Conservation (phyloP, 1,140 invertebrate genomes). For the Apolygus lucorum region DNA sequence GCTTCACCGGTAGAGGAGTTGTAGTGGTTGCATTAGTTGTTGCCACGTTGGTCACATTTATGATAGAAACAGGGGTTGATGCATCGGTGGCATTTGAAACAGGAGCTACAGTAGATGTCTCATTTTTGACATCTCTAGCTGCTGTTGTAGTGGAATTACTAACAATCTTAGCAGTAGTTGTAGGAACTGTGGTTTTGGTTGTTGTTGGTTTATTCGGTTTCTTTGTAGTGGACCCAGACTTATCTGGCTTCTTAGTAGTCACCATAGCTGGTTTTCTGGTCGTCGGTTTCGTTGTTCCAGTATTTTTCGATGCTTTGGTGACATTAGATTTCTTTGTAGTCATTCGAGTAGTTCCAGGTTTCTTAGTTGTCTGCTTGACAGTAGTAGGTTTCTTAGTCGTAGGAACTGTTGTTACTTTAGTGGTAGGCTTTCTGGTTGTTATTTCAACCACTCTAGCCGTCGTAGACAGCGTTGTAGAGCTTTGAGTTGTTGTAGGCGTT, state of each 20-base stretch:
- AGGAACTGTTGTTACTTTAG: conserved; percentile 21
- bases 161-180: background rate
- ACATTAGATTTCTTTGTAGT: conserved; percentile 19
- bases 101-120: conserved; percentile 11
- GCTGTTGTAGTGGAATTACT: conserved; percentile 21
- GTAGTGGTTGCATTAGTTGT: background rate
- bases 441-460: conserved; percentile 10
- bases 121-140: background rate
- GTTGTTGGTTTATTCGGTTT: conserved; percentile 21
- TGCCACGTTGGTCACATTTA: background rate
- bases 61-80: background rate
- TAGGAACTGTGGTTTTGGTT: conserved; percentile 8
- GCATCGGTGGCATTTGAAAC: conserved; percentile 14
- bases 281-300: conserved; percentile 12
- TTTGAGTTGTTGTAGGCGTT: background rate
- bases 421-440: conserved; percentile 18
- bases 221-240: background rate
- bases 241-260: background rate
- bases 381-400: conserved; percentile 4
- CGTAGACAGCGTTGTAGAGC: background rate
- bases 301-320: conserved; percentile 21
- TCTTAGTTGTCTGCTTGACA: background rate
- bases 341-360: conserved; percentile 4
- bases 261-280: background rate
- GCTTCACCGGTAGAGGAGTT: background rate